phyloP scores from a whole-genome alignment of 2,797 vertebrate species.

The Nothura maculosa region DNA sequence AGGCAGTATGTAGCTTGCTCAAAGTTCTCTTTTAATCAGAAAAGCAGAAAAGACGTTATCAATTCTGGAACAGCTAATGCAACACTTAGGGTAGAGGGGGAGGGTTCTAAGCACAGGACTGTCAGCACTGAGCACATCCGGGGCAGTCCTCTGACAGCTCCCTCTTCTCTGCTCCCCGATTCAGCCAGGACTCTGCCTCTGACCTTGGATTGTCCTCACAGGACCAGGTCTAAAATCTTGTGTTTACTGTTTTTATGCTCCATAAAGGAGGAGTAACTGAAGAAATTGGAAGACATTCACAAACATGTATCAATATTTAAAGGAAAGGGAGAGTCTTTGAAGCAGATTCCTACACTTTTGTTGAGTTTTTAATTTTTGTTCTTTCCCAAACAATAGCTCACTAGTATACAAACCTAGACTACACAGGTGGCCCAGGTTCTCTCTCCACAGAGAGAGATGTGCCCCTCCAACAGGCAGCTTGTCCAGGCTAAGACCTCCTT shows the following conservation, averaged over 20 bases:
- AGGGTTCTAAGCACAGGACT: neutral
- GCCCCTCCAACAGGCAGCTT: neutral
- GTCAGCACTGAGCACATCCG: neutral
- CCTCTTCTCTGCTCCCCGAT: neutral
- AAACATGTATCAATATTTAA: neutral
- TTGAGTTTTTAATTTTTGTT: neutral
- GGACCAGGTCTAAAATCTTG: neutral
- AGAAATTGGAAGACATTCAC: neutral
- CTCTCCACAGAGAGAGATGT: neutral
- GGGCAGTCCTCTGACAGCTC: neutral
- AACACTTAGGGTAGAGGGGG: neutral
- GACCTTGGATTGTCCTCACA: neutral
- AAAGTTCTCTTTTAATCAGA: neutral
- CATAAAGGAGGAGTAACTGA: neutral
- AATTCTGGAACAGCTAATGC: neutral
- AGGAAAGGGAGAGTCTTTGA: neutral
- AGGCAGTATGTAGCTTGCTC: neutral
- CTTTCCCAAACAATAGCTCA: neutral
- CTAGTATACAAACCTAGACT: neutral
- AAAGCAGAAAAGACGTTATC: neutral
- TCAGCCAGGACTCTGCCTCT: neutral
- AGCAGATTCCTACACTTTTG: accelerated
- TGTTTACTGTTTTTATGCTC: neutral
- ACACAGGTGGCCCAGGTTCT: neutral
- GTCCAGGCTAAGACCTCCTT: neutral